Evolutionary conservation across 2,113 vertebrate genomes (phyloP), one percentile per base, ranked within the genome.

Genomic region (Actenoides lindsayi): DNA sequence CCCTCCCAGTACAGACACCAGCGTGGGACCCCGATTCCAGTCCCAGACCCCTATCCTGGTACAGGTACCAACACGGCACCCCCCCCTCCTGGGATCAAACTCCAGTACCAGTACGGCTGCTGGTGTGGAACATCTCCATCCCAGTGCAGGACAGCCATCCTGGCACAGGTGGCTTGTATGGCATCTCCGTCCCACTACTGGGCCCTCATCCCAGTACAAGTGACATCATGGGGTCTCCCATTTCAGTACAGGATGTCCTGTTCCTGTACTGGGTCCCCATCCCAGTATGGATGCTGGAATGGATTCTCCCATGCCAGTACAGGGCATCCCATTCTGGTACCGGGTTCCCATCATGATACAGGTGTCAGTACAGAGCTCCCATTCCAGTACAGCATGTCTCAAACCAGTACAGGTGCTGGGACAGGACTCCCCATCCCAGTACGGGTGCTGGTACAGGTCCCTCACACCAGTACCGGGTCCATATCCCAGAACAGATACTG

Each of bases 121-220:
- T 79, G 78, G 60, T 14, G 41, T 23, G 14, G 48, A 44, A 21
- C 1, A 6, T 23, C 33, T 8, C 12, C 37, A 17, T 17, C 12
- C 59, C n/a, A 59, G 64, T 4, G 13, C 64, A 35, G 39, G 44
- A 20, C 42, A 51, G 16, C 35, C 73, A 51, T 5, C 44, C 50
- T 1, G 0, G 35, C 11, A 37, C 0, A 1, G 44, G 15, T 19
- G 27, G 35, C 37, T 1, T 2, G 0, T 1, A 6, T 0, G 1
- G 35, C 51, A 69, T 33, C 63, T 33, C 68, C 8, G 28, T 17
- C 11, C 11, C 77, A 3, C 41, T 5, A 11, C 41, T 3, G 37
- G 24, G 10, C 12, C 3, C 64, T 5, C 53, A 23, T 4, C 24
- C 62, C 25, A 15, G 57, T 1, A 11, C 42, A 15, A 50, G 9